Base-by-base conservation (phyloP, 2,888 invertebrate genomes). In the Andrena fulva region DNA sequence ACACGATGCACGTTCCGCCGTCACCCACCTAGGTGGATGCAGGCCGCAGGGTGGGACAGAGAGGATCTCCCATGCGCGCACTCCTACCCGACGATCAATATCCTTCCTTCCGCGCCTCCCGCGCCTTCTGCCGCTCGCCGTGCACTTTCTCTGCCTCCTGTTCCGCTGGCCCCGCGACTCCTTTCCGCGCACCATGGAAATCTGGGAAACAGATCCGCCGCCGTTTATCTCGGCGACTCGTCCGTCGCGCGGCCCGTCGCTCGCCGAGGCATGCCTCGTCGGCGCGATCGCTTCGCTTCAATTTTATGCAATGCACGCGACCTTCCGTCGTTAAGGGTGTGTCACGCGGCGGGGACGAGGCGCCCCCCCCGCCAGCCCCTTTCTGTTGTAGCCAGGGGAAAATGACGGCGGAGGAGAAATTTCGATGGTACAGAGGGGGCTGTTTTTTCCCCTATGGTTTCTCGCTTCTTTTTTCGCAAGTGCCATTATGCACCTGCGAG, bases 91-190 rank as follows among this genome's bases (percentile, higher is more conserved):
- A 33, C 82, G 88, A 86, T 89, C 89, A 89, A 89, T 89, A 89
- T 87, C 80, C 87, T 86, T 87, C 81, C 86, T 88, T 85, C 86
- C 80, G 77, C 82, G 68, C 85, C 87, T 85, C 86, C 87, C 85
- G 85, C 86, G 83, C 85, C 84, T 80, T 82, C 85, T 85, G 81
- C 84, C 81, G 78, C 85, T 80, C 83, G 56, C 50, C 77, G 33
- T 84, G 68, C 83, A 87, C 77, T 85, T 86, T 78, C 79, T 85
- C 86, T 68, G 62, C 60, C 72, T 73, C 60, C 77, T 71, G 69
- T 92, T 94, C 72, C 56, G 71, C 56, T 76, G 20, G 63, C 56
- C 72, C 63, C 74, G 68, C 54, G 71, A 42, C 54, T 79, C 74
- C 63, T 75, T 82, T 82, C 71, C 73, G n/a, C 60, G 64, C 74